Evolutionary conservation across 1,140 invertebrate species (phyloP).

Genomic region (Cyphomyrmex costatus): DNA sequence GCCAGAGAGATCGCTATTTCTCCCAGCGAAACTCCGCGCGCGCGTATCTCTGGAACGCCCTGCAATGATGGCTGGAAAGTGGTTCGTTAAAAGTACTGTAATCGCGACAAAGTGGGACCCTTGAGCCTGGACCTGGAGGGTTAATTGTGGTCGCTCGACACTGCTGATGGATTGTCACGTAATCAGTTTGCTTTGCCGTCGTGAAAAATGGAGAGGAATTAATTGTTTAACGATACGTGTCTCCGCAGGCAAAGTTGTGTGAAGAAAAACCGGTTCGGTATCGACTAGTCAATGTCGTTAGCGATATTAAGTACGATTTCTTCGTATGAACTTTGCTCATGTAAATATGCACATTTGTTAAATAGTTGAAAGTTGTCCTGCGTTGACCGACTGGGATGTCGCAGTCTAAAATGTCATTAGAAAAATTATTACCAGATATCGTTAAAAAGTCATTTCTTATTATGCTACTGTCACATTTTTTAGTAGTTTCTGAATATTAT

Average conservation of each 20-base stretch:
- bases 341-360: not conserved
- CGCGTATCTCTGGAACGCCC: constrained; percentile 18
- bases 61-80: constrained; percentile 59
- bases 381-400: not conserved
- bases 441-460: not conserved
- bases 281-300: not conserved
- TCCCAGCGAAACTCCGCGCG: not conserved
- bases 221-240: not conserved
- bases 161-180: not conserved
- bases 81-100: constrained; percentile 21
- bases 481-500: not conserved
- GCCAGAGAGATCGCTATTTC: constrained; percentile 35
- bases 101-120: not conserved
- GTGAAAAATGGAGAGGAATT: constrained; percentile 49
- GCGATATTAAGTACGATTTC: not conserved
- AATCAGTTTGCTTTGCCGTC: not conserved
- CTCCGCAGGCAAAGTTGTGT: no score
- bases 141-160: not conserved
- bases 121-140: not conserved
- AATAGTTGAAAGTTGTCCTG: not conserved
- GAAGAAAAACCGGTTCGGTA: not conserved
- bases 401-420: not conserved
- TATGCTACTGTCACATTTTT: not conserved
- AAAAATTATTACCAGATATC: constrained; percentile 6
- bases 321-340: not conserved